phyloP scores from a whole-genome alignment of 2,113 vertebrate species.

The Peromyscus californicus region DNA sequence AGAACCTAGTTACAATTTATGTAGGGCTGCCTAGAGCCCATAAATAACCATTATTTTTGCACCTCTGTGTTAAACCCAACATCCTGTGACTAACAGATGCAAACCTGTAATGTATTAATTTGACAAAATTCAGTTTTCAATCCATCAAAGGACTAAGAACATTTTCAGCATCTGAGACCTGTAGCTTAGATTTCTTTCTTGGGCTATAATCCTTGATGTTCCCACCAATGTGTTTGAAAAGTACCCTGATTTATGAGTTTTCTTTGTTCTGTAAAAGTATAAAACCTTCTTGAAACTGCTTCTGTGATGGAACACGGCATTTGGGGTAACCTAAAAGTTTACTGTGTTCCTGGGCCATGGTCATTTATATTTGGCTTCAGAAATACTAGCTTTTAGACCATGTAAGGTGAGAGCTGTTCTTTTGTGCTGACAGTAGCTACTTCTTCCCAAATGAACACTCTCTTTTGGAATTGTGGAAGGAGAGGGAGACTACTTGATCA shows the following conservation, averaged over 20 bases:
- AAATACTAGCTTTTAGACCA: neutral
- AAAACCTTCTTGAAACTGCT: too few relatives aligned
- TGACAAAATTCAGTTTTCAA: neutral
- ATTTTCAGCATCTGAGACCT: neutral
- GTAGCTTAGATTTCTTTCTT: neutral
- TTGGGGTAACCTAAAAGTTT: neutral
- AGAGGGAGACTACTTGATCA: neutral
- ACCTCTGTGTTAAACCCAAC: neutral
- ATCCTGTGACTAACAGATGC: neutral
- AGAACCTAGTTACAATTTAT: neutral
- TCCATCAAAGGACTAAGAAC: neutral
- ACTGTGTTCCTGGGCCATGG: neutral
- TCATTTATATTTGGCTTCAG: neutral
- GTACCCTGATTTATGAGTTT: too few relatives aligned
- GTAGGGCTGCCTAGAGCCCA: neutral
- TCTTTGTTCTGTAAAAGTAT: too few relatives aligned
- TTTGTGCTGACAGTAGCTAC: neutral
- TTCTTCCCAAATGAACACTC: neutral
- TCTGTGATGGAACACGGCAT: neutral
- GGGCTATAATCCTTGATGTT: neutral
- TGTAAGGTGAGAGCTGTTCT: neutral
- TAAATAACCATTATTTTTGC: neutral
- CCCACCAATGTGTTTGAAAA: neutral
- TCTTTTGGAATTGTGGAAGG: neutral
- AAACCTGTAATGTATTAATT: neutral